Evolutionary conservation across 2,797 vertebrate species (phyloP).

Genomic region (Channa striata): DNA sequence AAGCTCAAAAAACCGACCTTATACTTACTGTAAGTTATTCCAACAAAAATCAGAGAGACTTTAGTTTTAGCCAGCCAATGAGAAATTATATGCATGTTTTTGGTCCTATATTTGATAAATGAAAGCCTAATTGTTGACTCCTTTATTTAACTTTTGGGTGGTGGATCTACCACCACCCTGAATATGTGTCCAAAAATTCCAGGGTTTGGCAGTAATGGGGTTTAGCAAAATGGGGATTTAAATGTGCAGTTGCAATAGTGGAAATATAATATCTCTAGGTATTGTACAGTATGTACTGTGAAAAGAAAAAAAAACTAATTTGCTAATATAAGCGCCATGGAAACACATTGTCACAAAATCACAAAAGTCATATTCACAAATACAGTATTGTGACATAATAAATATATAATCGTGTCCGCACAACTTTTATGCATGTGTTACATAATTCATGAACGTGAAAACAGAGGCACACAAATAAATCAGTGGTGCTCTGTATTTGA

Average conservation of each 20-base stretch:
- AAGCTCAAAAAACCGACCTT: too few species aligned
- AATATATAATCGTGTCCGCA: constrained; percentile 14
- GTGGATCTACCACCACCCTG: too few species aligned
- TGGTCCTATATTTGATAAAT: too few species aligned
- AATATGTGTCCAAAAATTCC: too few species aligned
- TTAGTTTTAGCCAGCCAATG: too few species aligned
- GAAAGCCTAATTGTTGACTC: too few species aligned
- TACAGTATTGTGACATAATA: constrained; percentile 16
- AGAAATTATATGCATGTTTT: too few species aligned
- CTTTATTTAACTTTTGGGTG: too few species aligned
- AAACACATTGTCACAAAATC: not conserved
- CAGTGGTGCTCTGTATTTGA: constrained; percentile 23
- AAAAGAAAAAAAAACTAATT: not conserved
- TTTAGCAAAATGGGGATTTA: too few species aligned
- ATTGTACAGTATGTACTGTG: not conserved
- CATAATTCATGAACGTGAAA: constrained; percentile 41
- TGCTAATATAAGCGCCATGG: not conserved
- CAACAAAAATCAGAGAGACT: too few species aligned
- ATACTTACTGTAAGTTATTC: too few species aligned
- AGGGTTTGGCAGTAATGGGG: too few species aligned
- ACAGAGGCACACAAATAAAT: constrained; percentile 21
- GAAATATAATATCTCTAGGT: not conserved
- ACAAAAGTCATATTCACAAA: constrained; percentile 12
- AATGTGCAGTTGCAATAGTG: not conserved
- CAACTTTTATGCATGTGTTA: constrained; percentile 15